Evolutionary conservation across 2,888 invertebrate genomes (phyloP).

Genomic region (Orthonevra nobilis): DNA sequence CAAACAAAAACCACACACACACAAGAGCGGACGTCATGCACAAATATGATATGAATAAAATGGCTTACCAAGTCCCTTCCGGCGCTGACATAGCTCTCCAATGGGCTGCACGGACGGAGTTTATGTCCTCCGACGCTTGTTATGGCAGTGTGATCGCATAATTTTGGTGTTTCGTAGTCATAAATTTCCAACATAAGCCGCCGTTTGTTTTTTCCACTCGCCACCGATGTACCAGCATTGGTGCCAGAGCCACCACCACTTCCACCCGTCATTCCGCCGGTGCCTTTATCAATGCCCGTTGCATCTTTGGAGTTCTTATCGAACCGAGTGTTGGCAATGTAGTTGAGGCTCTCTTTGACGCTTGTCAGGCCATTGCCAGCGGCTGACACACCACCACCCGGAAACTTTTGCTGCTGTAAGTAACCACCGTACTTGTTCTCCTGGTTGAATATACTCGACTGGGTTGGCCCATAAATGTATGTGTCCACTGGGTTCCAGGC

Average conservation of each 20-base stretch:
- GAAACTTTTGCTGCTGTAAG: constrained; percentile 74
- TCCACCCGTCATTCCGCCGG: constrained; percentile 46
- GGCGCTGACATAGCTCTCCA: constrained; percentile 89
- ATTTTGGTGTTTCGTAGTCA: constrained; percentile 87
- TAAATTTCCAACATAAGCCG: constrained; percentile 86
- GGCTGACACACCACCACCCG: constrained; percentile 67
- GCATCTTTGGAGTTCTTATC: constrained; percentile 72
- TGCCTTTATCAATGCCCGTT: constrained; percentile 55
- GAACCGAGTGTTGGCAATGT: constrained; percentile 74
- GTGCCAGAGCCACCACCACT: constrained; percentile 62
- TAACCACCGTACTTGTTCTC: constrained; percentile 80
- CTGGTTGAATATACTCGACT: constrained; percentile 80
- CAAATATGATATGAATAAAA: constrained; percentile 57
- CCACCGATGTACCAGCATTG: constrained; percentile 67
- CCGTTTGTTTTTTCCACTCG: constrained; percentile 76
- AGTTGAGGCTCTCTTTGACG: constrained; percentile 79
- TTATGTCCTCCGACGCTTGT: constrained; percentile 78
- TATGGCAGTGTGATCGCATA: constrained; percentile 90
- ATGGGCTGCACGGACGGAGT: constrained; percentile 87
- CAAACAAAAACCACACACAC: constrained; percentile 31
- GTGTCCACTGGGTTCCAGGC: constrained; percentile 81
- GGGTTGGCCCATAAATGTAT: constrained; percentile 80
- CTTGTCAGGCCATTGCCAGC: constrained; percentile 74
- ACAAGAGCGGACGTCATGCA: constrained; percentile 28
- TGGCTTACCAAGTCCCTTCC: constrained; percentile 80